These are phyloP conservation scores for Danio tinwini DNA, from an alignment of 2,797 vertebrate species.

Conservation along the genomic window DNA sequence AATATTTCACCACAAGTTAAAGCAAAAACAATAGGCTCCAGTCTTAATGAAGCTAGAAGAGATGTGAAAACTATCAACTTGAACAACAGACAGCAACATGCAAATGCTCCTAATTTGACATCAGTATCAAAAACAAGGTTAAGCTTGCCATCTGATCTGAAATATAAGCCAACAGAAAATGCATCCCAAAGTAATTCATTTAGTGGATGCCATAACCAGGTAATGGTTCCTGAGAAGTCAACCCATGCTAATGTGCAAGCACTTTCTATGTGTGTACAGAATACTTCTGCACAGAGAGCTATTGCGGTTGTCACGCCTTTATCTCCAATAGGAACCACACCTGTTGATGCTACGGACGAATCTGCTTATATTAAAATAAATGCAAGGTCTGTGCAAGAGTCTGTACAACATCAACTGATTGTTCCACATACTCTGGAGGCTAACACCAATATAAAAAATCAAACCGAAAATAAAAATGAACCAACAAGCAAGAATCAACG, in stretches of 20 bases:
- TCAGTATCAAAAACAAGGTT: background rate
- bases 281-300: slow-evolving; percentile 52
- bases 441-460: background rate
- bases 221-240: slow-evolving; percentile 1
- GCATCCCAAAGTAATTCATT: background rate
- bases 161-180: background rate
- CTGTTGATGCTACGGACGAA: background rate
- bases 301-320: slow-evolving; percentile 75
- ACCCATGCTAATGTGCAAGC: background rate
- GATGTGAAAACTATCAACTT: background rate
- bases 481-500: background rate
- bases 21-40: background rate
- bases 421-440: background rate
- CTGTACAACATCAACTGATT: background rate
- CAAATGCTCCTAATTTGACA: background rate
- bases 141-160: background rate
- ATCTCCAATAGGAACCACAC: slow-evolving; percentile 43
- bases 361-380: background rate
- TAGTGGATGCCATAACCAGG: background rate
- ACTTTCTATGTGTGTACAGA: slow-evolving; percentile 25
- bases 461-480: background rate
- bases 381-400: background rate
- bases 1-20: background rate
- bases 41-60: background rate
- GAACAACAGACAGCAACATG: background rate